Evolutionary conservation across 1,140 invertebrate genomes (phyloP), one percentile per base, ranked within the genome.

Genomic region (Wasmannia auropunctata): DNA sequence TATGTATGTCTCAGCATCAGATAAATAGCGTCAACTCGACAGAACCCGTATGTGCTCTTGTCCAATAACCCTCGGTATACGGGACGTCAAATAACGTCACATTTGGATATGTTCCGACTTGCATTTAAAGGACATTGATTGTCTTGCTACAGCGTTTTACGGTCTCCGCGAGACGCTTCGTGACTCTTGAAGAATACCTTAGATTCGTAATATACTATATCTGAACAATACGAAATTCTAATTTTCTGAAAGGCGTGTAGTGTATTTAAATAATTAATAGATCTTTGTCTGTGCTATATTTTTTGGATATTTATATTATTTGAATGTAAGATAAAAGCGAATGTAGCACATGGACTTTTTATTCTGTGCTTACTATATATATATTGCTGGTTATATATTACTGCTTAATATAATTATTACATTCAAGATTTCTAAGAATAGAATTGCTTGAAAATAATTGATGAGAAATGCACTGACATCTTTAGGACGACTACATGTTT

Each of bases 71-170:
- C 46, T 49, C 76, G 11, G 25, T 34, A 83, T 72, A 58, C 65
- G 79, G 49, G 65, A 58, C 4, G 67, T 74, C 67, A 83, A 83
- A 83, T 74, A 83, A 83, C 28, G 67, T 83, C 79, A 81, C 79
- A 83, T 83, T 74, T 83, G 25, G 25, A 58, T 72, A 58, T 67
- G 49, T 80, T n/a, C 34, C 67, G 40, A 83, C 37, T 83, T 83
- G 51, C 60, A 31, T 70, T 43, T 72, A 74, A 74, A 72, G 79
- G 28, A 58, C 79, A 70, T 43, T 56, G 65, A 83, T 74, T 60
- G 67, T 74, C 43, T 83, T 54, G 2, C 37, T 22, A 25, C 16
- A 22, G 37, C 3, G 14, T 72, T 74, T 51, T 43, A 40, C 16
- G 2, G 62, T 40, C 11, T 80, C 22, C 16, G 22, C 46, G 10